A percentile compares a stretch with the other conserved stretches of the same genome.
Conservation (phyloP, 2,797 vertebrate species). For the Lophotriccus pileatus region DNA sequence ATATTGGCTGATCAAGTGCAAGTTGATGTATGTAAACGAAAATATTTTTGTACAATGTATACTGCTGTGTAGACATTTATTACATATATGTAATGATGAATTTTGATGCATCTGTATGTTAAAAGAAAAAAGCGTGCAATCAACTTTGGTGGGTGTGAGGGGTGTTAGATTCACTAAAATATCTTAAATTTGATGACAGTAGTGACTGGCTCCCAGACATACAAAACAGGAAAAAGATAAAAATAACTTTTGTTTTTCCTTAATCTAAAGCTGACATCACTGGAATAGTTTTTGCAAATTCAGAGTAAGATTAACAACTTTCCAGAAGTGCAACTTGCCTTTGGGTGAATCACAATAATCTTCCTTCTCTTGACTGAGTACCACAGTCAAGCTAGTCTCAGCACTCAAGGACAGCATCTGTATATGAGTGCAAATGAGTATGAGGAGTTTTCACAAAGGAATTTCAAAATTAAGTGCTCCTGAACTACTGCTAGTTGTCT, state of each 20-base stretch:
- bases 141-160: neutral
- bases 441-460: neutral
- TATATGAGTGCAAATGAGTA: neutral
- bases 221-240: neutral
- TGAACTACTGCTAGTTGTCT: neutral
- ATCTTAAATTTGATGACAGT: neutral
- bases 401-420: neutral
- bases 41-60: neutral
- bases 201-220: neutral
- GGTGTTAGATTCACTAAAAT: neutral
- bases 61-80: neutral
- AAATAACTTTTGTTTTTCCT: neutral
- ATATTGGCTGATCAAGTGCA: too few species aligned
- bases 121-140: too few species aligned
- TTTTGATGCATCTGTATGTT: too few species aligned
- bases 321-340: neutral
- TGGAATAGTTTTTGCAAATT: neutral
- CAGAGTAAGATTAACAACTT: neutral
- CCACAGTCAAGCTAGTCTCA: neutral
- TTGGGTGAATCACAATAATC: neutral
- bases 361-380: neutral
- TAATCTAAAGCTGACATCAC: neutral
- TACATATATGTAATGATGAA: too few species aligned
- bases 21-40: neutral
- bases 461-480: neutral